Percentiles rank a stretch among this genome's conserved stretches.
These are phyloP conservation scores for Furcifer pardalis DNA, from an alignment of 2,797 vertebrate species.

Conservation along the genomic window DNA sequence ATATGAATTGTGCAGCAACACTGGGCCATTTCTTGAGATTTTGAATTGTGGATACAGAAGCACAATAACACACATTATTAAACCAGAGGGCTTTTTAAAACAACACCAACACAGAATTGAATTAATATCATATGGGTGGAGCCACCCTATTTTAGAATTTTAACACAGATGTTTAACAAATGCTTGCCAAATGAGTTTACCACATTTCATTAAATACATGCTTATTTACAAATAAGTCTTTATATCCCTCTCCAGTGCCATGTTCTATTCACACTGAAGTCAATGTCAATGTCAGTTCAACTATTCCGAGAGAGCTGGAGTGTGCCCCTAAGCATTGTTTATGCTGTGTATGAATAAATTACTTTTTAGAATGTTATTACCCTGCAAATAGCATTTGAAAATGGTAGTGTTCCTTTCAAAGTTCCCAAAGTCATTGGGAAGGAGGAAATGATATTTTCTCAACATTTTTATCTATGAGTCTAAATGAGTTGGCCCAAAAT, in stretches of 20 bases:
- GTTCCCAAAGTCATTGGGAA: neutral
- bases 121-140: too few species aligned
- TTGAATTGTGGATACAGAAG: too few species aligned
- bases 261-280: conserved; percentile 36
- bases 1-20: too few species aligned
- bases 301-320: conserved; percentile 7
- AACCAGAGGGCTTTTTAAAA: too few species aligned
- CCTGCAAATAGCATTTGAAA: conserved; percentile 16
- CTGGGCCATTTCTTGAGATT: too few species aligned
- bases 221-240: neutral
- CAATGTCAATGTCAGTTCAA: neutral
- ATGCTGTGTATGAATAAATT: neutral
- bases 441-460: neutral
- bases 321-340: conserved; percentile 5
- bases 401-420: neutral
- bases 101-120: too few species aligned
- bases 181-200: neutral
- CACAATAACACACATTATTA: too few species aligned
- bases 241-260: neutral
- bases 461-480: neutral
- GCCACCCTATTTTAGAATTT: neutral
- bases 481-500: neutral
- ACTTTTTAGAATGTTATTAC: neutral
- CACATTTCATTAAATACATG: neutral
- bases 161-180: neutral